Base-by-base conservation (phyloP, 2,113 vertebrate species). In the Saimiri boliviensis region DNA sequence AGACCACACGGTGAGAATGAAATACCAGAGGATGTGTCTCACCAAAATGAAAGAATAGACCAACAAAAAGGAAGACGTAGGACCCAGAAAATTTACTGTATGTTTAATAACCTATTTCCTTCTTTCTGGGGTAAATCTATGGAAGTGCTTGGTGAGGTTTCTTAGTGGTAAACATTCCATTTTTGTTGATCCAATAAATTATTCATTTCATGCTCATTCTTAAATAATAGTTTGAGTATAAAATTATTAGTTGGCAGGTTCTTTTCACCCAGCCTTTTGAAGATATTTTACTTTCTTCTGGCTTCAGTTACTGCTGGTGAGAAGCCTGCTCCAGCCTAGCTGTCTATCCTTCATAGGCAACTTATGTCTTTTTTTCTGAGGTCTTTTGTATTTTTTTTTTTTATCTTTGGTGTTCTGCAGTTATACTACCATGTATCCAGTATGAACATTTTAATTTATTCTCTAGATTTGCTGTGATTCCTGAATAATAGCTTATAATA, bases 51-150 rank as follows among this genome's bases (percentile, higher is more conserved):
- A 82, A 60, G 47, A 40, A n/a, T 20, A 82, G 47, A 27, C 14
- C 60, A 86, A 42, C 49, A 52, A 49, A 40, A 52, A 70, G 25
- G 73, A 71, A 71, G 49, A 66, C 66, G 52, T 20, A 49, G 47
- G 45, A 47, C 32, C 42, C 27, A 54, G 16, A 30, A 93, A 93
- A 93, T 74, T 92, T 80, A 25, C 21, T 35, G 23, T 45, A 25
- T 40, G 32, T 93, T 84, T 84, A 56, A 42, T 91, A 45, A 52
- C 74, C 42, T 83, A n/a, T 20, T 95, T 95, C 60, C 71, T 89
- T 88, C 91, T 85, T 94, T 83, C 52, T 88, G 37, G 87, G 88
- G 32, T 56, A 54, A 93, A 84, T 77, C 37, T 88, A 71, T 35
- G 23, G 30, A 77, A 71, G 45, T 20, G 58, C 30, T 52, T 93